Percentiles rank a stretch among this genome's conserved stretches.
Conservation (phyloP, 1,140 invertebrate genomes). For the Neotoxoptera formosana region DNA sequence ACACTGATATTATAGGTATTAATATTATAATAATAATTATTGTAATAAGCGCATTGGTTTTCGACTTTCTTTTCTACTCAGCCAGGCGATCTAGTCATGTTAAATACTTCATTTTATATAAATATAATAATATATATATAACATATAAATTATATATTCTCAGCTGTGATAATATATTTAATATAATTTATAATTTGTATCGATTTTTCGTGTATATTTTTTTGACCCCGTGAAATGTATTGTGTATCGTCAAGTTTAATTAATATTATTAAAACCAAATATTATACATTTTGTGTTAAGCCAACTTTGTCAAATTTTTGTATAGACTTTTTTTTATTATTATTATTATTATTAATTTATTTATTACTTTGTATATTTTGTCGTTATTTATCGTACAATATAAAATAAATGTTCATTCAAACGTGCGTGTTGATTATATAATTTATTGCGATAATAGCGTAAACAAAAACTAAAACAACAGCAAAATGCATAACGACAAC, state of each 20-base stretch:
- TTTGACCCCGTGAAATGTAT: slow-evolving; percentile 20
- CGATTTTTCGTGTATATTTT: slow-evolving; percentile 52
- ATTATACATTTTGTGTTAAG: slow-evolving; percentile 14
- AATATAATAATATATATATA: slow-evolving; percentile 7
- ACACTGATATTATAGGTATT: neutral
- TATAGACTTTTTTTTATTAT: slow-evolving; percentile 50
- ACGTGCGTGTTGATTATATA: neutral
- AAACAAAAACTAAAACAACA: neutral
- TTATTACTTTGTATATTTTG: slow-evolving; percentile 57
- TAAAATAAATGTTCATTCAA: slow-evolving; percentile 54
- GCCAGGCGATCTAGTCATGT: slow-evolving; percentile 55
- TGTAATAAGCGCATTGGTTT: slow-evolving; percentile 19
- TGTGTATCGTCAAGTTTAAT: slow-evolving; percentile 34
- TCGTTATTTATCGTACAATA: slow-evolving; percentile 57
- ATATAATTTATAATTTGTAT: slow-evolving; percentile 52
- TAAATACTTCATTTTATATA: slow-evolving; percentile 51
- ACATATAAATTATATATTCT: slow-evolving; percentile 44
- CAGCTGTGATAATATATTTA: slow-evolving; percentile 57
- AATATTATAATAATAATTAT: neutral
- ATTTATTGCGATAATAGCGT: slow-evolving; percentile 7
- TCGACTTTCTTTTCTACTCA: slow-evolving; percentile 21
- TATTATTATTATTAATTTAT: slow-evolving; percentile 40
- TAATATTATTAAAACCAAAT: slow-evolving; percentile 38
- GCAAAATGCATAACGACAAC: neutral
- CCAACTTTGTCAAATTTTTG: slow-evolving; percentile 53